phyloP scores from a whole-genome alignment of 2,113 vertebrate genomes.

The Ginglymostoma cirratum region DNA sequence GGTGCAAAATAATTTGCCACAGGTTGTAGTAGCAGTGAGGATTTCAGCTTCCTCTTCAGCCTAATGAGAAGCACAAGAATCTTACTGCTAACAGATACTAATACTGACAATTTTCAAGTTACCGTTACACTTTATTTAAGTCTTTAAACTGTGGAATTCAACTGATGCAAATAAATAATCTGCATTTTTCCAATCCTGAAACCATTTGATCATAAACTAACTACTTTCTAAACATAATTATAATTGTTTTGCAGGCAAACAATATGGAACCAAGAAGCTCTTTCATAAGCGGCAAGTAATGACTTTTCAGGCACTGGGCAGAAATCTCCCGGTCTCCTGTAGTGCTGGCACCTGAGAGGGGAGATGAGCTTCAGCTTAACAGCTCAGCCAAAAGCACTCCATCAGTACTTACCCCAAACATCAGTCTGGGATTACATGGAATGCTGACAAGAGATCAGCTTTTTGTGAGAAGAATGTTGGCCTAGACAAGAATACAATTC shows the following conservation, averaged over 20 bases:
- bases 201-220: not conserved
- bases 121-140: not conserved
- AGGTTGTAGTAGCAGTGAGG: constrained; percentile 52
- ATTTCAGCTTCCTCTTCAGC: constrained; percentile 60
- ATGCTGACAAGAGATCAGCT: not conserved
- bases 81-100: no score
- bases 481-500: not conserved
- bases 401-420: not conserved
- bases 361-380: not conserved
- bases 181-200: not conserved
- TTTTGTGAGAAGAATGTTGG: not conserved
- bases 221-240: not conserved
- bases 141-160: not conserved
- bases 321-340: not conserved
- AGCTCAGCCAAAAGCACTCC: not conserved
- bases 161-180: not conserved
- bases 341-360: not conserved
- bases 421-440: not conserved
- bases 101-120: not conserved
- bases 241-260: not conserved
- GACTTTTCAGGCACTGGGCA: not conserved
- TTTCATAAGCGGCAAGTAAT: not conserved
- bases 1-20: constrained; percentile 67
- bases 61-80: constrained; percentile 48
- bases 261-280: not conserved